Base-by-base conservation (phyloP, 1,140 invertebrate genomes). In the Ridgeia piscesae region DNA sequence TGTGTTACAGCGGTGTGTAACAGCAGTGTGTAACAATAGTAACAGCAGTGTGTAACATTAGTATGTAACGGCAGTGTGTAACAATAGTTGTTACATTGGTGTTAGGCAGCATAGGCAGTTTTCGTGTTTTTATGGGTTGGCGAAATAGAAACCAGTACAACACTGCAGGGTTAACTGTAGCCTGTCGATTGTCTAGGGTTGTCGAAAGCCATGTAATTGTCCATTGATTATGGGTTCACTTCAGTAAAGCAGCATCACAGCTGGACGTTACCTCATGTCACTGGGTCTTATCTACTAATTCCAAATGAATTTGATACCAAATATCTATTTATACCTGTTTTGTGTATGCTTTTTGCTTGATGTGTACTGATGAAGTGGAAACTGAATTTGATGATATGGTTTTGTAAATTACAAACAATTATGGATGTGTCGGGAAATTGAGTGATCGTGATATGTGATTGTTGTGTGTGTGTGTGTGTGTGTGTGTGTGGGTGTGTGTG, bases 331-430 rank as follows among this genome's bases (percentile, higher is more conserved):
- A 77, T 77, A 77, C 48, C 48, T 50, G 8, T 0, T 50, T 50
- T 77, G 14, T 77, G 58, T 77, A 21, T 77, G 58, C 17, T 77
- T 77, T n/a, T 77, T 8, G 58, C 58, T 77, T 77, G 58, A 31
- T 77, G 27, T 31, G 58, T 77, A 77, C 42, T 42, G 42, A 42
- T 42, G 42, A 42, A 4, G 42, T 42, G 58, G 27, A 17, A 77
- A 77, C 27, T 2, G 58, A 77, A 77, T 77, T 77, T 77, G 58
- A 77, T 77, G 58, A 8, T 77, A 77, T 77, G 58, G 58, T 77
- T 77, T 77, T 77, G 58, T 77, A 77, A 77, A 77, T 77, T 77
- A 77, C 58, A 77, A 77, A 77, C 58, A 77, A 77, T 77, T 77
- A 77, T 77, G 58, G 58, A 21, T 77, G 58, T 77, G 58, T 77